Conservation (phyloP, 2,888 invertebrate genomes). For the Mythimna ferrago region DNA sequence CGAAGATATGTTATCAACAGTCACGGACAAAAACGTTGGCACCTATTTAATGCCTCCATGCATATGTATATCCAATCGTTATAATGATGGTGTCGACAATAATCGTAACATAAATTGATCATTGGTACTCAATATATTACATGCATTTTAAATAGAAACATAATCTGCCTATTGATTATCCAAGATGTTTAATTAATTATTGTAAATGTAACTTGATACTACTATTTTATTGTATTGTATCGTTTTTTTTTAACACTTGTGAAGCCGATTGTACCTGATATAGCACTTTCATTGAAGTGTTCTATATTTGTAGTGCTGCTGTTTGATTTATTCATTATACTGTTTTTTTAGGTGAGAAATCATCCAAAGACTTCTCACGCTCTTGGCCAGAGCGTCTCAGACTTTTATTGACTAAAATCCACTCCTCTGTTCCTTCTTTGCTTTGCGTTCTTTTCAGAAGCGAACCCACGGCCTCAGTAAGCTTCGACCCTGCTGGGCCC, state of each 20-base stretch:
- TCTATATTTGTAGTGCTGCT: background rate
- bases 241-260: slow-evolving; percentile 10
- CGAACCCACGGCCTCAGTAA: too few species aligned
- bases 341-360: too few species aligned
- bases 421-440: too few species aligned
- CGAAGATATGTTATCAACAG: slow-evolving; percentile 54
- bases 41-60: slow-evolving; percentile 46
- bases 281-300: background rate
- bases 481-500: too few species aligned
- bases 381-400: too few species aligned
- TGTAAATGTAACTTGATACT: slow-evolving; percentile 20
- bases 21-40: slow-evolving; percentile 55
- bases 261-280: background rate
- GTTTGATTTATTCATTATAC: background rate
- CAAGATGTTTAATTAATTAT: slow-evolving; percentile 27
- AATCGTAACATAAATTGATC: slow-evolving; percentile 53
- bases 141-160: slow-evolving; percentile 34
- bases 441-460: too few species aligned
- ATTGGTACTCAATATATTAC: slow-evolving; percentile 29
- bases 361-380: too few species aligned
- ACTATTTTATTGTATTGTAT: background rate
- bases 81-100: slow-evolving; percentile 44
- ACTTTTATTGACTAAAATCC: too few species aligned
- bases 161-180: slow-evolving; percentile 31
- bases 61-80: slow-evolving; percentile 40